phyloP scores from a whole-genome alignment of 2,888 invertebrate species.

The Tridacna gigas region DNA sequence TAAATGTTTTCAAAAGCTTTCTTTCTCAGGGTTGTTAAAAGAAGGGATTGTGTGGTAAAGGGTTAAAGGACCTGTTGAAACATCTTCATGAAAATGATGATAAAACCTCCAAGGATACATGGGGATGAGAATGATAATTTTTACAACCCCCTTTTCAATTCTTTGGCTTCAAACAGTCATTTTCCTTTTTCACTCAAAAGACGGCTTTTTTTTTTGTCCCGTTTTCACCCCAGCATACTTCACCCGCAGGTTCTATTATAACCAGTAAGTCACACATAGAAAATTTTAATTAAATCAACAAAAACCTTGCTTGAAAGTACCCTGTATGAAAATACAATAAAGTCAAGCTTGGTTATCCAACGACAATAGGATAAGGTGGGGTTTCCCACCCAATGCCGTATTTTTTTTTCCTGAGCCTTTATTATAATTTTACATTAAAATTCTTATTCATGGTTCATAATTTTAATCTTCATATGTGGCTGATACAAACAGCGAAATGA shows the following conservation, averaged over 20 bases:
- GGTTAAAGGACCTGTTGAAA: too few relatives aligned
- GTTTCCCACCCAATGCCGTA: slow-evolving; percentile 18
- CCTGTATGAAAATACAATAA: slow-evolving; percentile 54
- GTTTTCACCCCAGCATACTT: slow-evolving; percentile 3
- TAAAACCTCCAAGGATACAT: too few relatives aligned
- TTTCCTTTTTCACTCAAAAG: too few relatives aligned
- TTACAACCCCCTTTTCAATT: too few relatives aligned
- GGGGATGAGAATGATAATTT: too few relatives aligned
- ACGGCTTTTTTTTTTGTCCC: too few relatives aligned
- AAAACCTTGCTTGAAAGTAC: slow-evolving; percentile 38
- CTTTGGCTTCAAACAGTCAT: too few relatives aligned
- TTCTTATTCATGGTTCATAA: slow-evolving; percentile 28
- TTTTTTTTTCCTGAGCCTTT: neutral
- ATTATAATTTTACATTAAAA: slow-evolving; percentile 35
- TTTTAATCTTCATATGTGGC: slow-evolving; percentile 4
- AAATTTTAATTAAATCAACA: slow-evolving; percentile 59
- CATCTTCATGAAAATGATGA: too few relatives aligned
- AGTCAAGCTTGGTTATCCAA: slow-evolving; percentile 55
- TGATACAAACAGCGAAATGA: slow-evolving; percentile 5
- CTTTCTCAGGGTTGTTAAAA: too few relatives aligned
- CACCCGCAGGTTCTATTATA: slow-evolving; percentile 31
- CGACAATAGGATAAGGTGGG: slow-evolving; percentile 60
- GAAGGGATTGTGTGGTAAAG: too few relatives aligned
- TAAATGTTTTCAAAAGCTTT: too few relatives aligned
- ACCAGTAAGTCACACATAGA: slow-evolving; percentile 44